Percentiles rank a stretch among this genome's conserved stretches.
phyloP scores from a whole-genome alignment of 2,113 vertebrate species.

The Montifringilla adamsi region DNA sequence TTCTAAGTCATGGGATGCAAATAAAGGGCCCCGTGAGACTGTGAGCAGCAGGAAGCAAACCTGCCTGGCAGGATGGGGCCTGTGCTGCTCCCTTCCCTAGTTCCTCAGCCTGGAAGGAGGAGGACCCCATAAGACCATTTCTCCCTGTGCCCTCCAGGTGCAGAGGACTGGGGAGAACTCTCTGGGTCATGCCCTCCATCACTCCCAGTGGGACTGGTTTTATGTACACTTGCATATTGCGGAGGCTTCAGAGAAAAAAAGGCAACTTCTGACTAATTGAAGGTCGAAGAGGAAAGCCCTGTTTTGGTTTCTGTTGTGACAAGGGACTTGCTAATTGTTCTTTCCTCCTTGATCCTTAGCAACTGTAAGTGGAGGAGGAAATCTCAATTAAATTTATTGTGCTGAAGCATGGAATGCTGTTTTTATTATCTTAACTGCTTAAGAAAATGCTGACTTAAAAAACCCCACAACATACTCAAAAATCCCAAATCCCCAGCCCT shows the following conservation, averaged over 20 bases:
- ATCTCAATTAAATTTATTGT: background rate
- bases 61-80: background rate
- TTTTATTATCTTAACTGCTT: constrained; percentile 3
- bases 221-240: background rate
- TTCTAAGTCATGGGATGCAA: constrained; percentile 4
- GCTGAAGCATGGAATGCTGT: background rate
- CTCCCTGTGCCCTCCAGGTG: background rate
- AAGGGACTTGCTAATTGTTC: constrained; percentile 15
- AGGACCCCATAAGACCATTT: rapidly evolving
- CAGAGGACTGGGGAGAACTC: background rate
- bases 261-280: background rate
- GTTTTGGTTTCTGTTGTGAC: background rate
- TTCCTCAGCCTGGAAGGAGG: background rate
- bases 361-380: constrained; percentile 9
- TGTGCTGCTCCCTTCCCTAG: background rate
- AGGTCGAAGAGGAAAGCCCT: background rate
- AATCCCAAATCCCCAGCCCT: background rate
- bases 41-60: background rate
- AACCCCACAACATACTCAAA: background rate
- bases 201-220: background rate
- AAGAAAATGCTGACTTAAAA: constrained; percentile 2
- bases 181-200: background rate
- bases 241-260: background rate
- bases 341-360: constrained; percentile 34
- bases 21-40: background rate